Evolutionary conservation across 1,140 invertebrate genomes (phyloP).

Genomic region (Diploscapter pachys): DNA sequence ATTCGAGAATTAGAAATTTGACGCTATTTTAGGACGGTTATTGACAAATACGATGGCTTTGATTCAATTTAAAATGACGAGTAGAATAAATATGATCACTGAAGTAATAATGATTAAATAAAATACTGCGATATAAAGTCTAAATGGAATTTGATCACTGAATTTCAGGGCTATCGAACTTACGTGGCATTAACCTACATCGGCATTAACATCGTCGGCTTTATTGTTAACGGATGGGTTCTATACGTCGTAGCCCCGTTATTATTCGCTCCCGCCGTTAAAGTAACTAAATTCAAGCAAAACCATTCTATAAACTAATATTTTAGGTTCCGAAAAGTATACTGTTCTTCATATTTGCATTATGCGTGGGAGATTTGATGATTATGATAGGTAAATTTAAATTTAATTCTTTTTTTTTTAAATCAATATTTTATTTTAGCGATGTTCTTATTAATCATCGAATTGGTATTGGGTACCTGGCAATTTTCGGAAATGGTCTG

Average conservation of each 20-base stretch:
- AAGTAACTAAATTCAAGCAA: conserved; percentile 4
- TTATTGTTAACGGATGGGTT: conserved; percentile 52
- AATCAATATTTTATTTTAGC: conserved; percentile 36
- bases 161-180: conserved; percentile 52
- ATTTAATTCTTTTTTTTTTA: conserved; percentile 8
- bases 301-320: not conserved
- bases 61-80: too few relatives aligned
- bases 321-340: conserved; percentile 53
- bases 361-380: conserved; percentile 53
- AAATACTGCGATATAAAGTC: too few relatives aligned
- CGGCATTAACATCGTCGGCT: conserved; percentile 51
- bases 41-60: too few relatives aligned
- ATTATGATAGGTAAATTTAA: conserved; percentile 53
- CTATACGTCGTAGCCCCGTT: conserved; percentile 52
- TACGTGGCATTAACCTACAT: conserved; percentile 56
- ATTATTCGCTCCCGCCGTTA: conserved; percentile 27
- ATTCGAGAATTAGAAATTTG: too few relatives aligned
- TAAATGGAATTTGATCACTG: too few relatives aligned
- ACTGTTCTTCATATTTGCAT: conserved; percentile 54
- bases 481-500: conserved; percentile 40
- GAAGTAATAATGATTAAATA: too few relatives aligned
- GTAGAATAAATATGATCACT: too few relatives aligned
- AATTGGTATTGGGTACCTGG: conserved; percentile 54
- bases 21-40: too few relatives aligned
- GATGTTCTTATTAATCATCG: conserved; percentile 53